A percentile compares a stretch with the other conserved stretches of the same genome.
Evolutionary conservation across 30 jellyfish, hydroid and myxozoan genomes (phyloP).

Genomic region (Rhopilema esculentum): DNA sequence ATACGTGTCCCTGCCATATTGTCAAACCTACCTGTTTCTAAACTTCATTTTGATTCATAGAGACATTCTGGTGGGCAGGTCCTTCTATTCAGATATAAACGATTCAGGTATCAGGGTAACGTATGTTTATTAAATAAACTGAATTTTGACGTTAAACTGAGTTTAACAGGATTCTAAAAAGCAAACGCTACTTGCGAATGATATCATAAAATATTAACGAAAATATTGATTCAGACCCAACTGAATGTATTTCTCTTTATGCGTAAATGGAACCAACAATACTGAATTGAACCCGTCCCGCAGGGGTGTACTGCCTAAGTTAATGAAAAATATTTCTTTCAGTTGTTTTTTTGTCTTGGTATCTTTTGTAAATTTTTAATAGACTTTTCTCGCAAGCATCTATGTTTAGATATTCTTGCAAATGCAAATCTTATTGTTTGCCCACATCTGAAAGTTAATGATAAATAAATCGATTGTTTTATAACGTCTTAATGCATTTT

Average conservation of each 20-base stretch:
- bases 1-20: not conserved
- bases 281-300: not conserved
- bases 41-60: not conserved
- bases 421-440: no score
- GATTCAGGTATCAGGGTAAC: not conserved
- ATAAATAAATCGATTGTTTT: no score
- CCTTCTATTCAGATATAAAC: not conserved
- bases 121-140: not conserved
- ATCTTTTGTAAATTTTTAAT: no score
- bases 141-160: not conserved
- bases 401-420: no score
- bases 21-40: not conserved
- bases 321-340: not conserved
- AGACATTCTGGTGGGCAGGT: not conserved
- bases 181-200: conserved; percentile 48
- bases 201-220: conserved; percentile 43
- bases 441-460: no score
- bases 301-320: not conserved
- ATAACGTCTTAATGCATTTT: no score
- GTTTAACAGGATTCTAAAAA: not conserved
- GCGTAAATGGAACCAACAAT: not conserved
- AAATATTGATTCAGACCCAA: not conserved
- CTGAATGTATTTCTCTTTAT: not conserved
- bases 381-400: no score
- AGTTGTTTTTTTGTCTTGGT: no score